Evolutionary conservation across 2,888 invertebrate species (phyloP).

Genomic region (Mellilla xanthometata): DNA sequence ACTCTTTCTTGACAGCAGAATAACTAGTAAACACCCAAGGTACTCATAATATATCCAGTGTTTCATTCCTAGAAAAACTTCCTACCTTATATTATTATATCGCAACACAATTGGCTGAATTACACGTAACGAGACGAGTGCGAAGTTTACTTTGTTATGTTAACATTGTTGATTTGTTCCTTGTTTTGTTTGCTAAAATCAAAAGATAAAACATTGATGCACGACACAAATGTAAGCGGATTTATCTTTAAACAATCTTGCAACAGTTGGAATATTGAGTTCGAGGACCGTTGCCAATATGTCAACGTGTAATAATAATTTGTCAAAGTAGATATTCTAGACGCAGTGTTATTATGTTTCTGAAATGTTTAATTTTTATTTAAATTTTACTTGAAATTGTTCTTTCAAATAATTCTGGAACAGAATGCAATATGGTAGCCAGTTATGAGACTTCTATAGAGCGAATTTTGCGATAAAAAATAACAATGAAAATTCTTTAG

Average conservation of each 20-base stretch:
- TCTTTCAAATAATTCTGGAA: background rate
- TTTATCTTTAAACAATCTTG: conserved; percentile 4
- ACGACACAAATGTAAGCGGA: conserved; percentile 1
- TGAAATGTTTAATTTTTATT: background rate
- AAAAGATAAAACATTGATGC: conserved; percentile 23
- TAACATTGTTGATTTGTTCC: conserved; percentile 58
- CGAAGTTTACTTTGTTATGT: conserved; percentile 57
- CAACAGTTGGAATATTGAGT: conserved; percentile 7
- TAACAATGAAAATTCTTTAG: conserved; percentile 10
- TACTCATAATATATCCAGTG: too few relatives aligned
- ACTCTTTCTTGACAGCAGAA: too few relatives aligned
- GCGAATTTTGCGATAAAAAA: conserved; percentile 16
- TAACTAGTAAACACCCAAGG: too few relatives aligned
- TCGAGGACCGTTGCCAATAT: conserved; percentile 1
- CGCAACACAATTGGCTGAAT: conserved; percentile 37
- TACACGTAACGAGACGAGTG: conserved; percentile 57
- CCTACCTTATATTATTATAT: conserved; percentile 21
- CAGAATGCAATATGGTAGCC: conserved; percentile 2
- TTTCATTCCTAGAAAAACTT: background rate
- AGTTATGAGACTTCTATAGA: background rate
- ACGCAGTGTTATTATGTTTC: conserved; percentile 1
- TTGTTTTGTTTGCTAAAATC: conserved; percentile 45
- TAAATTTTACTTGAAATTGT: too few relatives aligned
- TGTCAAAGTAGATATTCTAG: conserved; percentile 9
- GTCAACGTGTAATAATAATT: conserved; percentile 6